Conservation (phyloP, 92 coral and sea anemone species). For the Heliopora coerulea region DNA sequence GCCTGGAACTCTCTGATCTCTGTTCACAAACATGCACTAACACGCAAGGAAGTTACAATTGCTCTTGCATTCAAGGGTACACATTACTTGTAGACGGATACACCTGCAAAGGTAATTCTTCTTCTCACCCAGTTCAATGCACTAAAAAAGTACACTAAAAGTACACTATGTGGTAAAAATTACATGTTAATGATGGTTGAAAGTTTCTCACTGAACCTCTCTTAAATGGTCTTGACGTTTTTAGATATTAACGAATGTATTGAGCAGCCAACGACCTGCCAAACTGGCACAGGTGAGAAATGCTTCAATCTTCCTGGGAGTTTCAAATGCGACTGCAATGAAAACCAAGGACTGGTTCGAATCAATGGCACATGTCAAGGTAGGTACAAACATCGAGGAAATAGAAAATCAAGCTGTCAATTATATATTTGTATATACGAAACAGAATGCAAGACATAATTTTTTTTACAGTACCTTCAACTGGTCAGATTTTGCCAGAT, state of each 20-base stretch:
- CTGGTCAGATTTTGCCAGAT: background rate
- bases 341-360: slow-evolving; percentile 41
- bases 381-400: too few relatives aligned
- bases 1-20: slow-evolving; percentile 23
- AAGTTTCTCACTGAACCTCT: too few relatives aligned
- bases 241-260: slow-evolving; percentile 58
- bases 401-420: too few relatives aligned
- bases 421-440: too few relatives aligned
- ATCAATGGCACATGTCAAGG: slow-evolving; percentile 51
- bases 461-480: slow-evolving; percentile 26
- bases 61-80: slow-evolving; percentile 50
- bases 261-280: slow-evolving; percentile 24
- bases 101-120: slow-evolving; percentile 54
- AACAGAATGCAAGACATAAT: too few relatives aligned
- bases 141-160: too few relatives aligned
- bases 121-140: too few relatives aligned
- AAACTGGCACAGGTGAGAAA: slow-evolving; percentile 34
- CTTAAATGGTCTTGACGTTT: too few relatives aligned
- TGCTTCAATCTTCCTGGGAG: slow-evolving; percentile 52
- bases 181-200: too few relatives aligned
- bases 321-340: slow-evolving; percentile 54
- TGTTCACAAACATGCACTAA: slow-evolving; percentile 52
- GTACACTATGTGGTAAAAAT: too few relatives aligned
- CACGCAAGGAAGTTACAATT: slow-evolving; percentile 38
- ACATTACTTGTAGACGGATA: slow-evolving; percentile 31